Conservation (phyloP, 1,140 invertebrate species). For the Drosophila busckii region DNA sequence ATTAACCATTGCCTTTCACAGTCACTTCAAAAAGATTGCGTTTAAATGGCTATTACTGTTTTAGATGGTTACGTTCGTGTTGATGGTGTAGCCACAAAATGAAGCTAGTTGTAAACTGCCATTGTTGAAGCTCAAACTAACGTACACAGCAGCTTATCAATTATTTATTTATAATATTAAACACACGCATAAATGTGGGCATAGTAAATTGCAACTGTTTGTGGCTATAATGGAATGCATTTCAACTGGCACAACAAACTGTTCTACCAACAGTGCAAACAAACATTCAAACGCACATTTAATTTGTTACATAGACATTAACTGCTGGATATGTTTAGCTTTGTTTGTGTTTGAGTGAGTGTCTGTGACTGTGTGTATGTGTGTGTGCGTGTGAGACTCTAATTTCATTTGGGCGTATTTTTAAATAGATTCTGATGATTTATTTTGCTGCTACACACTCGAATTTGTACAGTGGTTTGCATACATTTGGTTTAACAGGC, state of each 20-base stretch:
- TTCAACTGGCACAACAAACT: constrained; percentile 27
- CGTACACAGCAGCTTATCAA: constrained; percentile 22
- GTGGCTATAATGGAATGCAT: constrained; percentile 35
- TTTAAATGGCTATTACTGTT: no score
- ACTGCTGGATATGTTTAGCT: constrained; percentile 42
- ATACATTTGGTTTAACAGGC: constrained; percentile 22
- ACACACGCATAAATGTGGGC: no score
- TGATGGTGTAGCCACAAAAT: no score
- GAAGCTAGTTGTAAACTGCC: background rate
- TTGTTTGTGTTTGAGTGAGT: background rate
- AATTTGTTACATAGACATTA: constrained; percentile 39
- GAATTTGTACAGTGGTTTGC: constrained; percentile 12
- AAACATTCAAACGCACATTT: constrained; percentile 19
- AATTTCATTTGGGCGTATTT: background rate
- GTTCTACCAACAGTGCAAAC: constrained; percentile 30
- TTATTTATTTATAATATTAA: no score
- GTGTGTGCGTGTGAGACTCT: background rate
- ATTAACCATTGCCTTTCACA: no score
- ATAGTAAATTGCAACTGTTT: constrained; percentile 11
- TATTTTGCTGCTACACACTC: constrained; percentile 17
- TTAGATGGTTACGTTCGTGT: no score
- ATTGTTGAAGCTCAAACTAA: background rate
- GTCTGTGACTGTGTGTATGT: constrained; percentile 18
- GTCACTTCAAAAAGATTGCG: no score
- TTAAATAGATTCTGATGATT: constrained; percentile 10